phyloP scores from a whole-genome alignment of 1,140 invertebrate species.

The Temnothorax nylanderi region DNA sequence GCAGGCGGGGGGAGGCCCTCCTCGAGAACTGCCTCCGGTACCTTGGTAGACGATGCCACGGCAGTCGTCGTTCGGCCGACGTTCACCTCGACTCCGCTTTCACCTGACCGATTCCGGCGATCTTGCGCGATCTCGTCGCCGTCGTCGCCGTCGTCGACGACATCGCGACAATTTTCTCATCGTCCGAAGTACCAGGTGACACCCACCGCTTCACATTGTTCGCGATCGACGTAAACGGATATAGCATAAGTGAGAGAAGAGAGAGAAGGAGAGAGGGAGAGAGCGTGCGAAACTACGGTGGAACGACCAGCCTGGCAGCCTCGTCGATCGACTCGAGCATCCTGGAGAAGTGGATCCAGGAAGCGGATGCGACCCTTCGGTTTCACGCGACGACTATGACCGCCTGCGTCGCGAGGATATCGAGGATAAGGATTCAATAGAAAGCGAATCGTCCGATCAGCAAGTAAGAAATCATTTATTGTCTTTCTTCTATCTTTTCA shows the following conservation, averaged over 20 bases:
- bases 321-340: neutral
- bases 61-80: constrained; percentile 69
- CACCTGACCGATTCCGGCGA: constrained; percentile 65
- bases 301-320: neutral
- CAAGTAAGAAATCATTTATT: neutral
- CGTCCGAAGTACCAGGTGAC: neutral
- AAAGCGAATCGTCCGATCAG: neutral
- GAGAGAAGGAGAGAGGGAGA: neutral
- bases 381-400: constrained; percentile 41
- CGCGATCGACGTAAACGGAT: neutral
- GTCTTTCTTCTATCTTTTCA: neutral
- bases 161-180: neutral
- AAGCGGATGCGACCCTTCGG: constrained; percentile 1
- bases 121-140: constrained; percentile 49
- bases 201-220: neutral
- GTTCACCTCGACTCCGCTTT: constrained; percentile 72
- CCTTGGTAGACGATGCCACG: constrained; percentile 68
- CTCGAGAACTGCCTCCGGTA: constrained; percentile 68
- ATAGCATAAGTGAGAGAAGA: neutral
- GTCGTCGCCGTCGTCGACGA: neutral
- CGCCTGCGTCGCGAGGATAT: neutral
- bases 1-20: constrained; percentile 27
- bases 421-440: constrained; percentile 22
- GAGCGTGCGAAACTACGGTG: neutral
- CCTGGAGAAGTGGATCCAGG: neutral